phyloP scores from a whole-genome alignment of 1,140 invertebrate genomes.

The Bombus affinis region DNA sequence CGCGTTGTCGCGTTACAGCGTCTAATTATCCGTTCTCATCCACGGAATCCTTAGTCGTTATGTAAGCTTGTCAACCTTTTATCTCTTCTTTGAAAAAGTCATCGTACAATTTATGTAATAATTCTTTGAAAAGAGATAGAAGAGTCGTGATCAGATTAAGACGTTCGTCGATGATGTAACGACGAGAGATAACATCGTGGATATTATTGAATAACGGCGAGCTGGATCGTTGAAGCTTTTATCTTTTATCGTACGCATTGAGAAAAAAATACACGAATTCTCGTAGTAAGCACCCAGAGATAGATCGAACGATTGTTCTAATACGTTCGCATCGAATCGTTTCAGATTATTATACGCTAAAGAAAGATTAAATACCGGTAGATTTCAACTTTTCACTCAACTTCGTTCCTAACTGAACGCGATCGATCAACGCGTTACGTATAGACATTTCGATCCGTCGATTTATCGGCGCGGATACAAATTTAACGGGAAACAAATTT shows the following conservation, averaged over 20 bases:
- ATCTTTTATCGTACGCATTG: not conserved
- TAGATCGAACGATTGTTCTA: too few relatives aligned
- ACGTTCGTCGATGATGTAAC: not conserved
- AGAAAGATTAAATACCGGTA: too few relatives aligned
- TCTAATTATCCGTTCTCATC: slow-evolving; percentile 33
- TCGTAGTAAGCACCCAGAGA: too few relatives aligned
- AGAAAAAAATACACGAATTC: not conserved
- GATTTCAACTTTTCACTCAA: too few relatives aligned
- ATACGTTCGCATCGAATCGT: too few relatives aligned
- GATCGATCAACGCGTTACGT: too few relatives aligned
- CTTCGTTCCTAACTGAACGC: too few relatives aligned
- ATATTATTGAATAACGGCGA: not conserved
- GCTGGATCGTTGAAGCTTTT: not conserved
- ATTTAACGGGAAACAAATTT: too few relatives aligned
- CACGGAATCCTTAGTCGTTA: not conserved
- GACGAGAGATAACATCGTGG: not conserved
- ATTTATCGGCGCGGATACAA: too few relatives aligned
- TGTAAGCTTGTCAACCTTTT: not conserved
- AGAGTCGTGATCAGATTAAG: not conserved
- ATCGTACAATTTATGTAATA: not conserved
- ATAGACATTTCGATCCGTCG: too few relatives aligned
- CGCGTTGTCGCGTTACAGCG: slow-evolving; percentile 26
- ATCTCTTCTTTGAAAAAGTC: not conserved
- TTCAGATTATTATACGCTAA: too few relatives aligned
- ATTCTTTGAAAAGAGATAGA: not conserved